Evolutionary conservation across 2,797 vertebrate genomes (phyloP).

Genomic region (Podargus strigoides): DNA sequence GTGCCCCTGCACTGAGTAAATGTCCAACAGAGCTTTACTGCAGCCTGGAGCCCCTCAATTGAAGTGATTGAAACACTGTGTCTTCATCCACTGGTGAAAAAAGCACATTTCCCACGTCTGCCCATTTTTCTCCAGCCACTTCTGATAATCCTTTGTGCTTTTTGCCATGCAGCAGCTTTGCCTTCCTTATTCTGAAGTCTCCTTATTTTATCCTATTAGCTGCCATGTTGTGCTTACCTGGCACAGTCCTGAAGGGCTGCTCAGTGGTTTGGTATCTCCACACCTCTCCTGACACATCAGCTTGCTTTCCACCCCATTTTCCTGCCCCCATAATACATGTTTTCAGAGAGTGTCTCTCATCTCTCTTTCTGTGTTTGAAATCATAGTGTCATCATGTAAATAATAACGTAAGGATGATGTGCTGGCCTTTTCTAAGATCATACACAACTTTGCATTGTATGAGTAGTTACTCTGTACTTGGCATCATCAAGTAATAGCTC

Average conservation of each 20-base stretch:
- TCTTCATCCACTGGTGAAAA: not conserved
- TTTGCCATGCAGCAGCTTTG: not conserved
- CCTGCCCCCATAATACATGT: not conserved
- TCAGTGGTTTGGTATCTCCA: not conserved
- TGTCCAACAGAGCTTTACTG: not conserved
- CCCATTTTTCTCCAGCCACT: not conserved
- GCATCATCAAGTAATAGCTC: too few relatives aligned
- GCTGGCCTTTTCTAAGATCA: not conserved
- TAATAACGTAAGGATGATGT: rapidly evolving
- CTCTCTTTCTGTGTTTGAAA: not conserved
- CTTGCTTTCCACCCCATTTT: not conserved
- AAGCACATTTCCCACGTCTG: not conserved
- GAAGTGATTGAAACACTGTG: not conserved
- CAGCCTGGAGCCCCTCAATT: not conserved
- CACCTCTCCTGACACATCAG: not conserved
- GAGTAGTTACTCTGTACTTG: too few relatives aligned
- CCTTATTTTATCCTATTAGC: not conserved
- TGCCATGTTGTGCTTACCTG: not conserved
- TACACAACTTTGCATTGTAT: not conserved
- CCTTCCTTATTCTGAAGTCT: not conserved
- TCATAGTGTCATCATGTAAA: not conserved
- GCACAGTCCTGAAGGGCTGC: not conserved
- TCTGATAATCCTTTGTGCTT: not conserved
- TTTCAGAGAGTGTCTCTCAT: not conserved
- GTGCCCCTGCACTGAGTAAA: not conserved